These are phyloP conservation scores for Pseudopipra pipra DNA, from an alignment of 2,113 vertebrate species.

Conservation along the genomic window DNA sequence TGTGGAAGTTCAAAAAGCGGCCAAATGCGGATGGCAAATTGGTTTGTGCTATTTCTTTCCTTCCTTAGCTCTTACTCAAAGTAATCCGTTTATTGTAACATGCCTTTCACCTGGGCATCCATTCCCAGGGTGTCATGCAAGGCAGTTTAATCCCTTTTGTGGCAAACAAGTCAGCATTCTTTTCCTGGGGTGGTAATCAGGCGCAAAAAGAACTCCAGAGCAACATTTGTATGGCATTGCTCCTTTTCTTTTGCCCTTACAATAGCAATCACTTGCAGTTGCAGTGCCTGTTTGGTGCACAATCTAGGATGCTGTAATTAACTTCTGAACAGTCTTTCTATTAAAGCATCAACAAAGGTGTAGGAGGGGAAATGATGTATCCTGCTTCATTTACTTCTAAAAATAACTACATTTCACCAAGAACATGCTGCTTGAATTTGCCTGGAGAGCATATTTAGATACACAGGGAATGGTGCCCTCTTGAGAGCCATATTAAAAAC, in stretches of 20 bases:
- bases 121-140: background rate
- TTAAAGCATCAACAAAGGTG: constrained; percentile 55
- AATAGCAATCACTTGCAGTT: constrained; percentile 37
- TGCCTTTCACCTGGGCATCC: background rate
- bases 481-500: background rate
- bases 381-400: constrained; percentile 54
- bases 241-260: constrained; percentile 31
- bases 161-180: background rate
- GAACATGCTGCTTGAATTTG: constrained; percentile 30
- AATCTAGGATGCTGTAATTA: constrained; percentile 64
- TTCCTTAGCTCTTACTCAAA: background rate
- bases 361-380: constrained; percentile 48
- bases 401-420: constrained; percentile 61
- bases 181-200: constrained; percentile 35
- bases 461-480: background rate
- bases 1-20: background rate
- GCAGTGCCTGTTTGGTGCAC: constrained; percentile 2
- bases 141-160: background rate
- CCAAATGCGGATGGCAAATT: background rate
- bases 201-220: background rate
- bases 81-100: background rate
- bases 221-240: background rate
- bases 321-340: constrained; percentile 58
- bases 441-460: constrained; percentile 4
- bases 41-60: background rate